phyloP scores from a whole-genome alignment of 1,140 invertebrate genomes.

The Augochlora pura region DNA sequence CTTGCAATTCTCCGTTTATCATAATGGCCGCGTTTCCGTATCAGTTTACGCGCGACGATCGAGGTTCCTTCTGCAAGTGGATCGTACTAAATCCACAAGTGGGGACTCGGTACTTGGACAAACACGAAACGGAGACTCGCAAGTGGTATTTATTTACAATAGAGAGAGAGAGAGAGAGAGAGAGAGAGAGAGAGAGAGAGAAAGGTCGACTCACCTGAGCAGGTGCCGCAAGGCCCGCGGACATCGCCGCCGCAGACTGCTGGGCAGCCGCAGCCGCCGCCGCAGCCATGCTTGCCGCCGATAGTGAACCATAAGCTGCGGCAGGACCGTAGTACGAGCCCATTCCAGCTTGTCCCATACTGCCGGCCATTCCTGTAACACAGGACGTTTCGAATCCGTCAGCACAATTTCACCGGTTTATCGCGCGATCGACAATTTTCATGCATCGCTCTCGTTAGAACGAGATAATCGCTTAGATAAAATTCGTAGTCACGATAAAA shows the following conservation, averaged over 20 bases:
- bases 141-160: slow-evolving; percentile 19
- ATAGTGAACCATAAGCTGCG: slow-evolving; percentile 84
- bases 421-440: not conserved
- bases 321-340: slow-evolving; percentile 83
- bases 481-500: too few species aligned
- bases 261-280: slow-evolving; percentile 83
- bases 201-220: slow-evolving; percentile 80
- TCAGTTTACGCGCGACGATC: too few species aligned
- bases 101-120: not conserved
- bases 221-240: slow-evolving; percentile 81
- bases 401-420: not conserved
- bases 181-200: too few species aligned
- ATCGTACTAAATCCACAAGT: too few species aligned
- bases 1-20: too few species aligned
- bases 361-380: slow-evolving; percentile 82
- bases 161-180: too few species aligned
- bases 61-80: too few species aligned
- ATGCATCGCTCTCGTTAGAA: too few species aligned
- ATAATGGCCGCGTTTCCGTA: too few species aligned
- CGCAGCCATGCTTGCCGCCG: slow-evolving; percentile 84
- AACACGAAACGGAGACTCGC: not conserved
- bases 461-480: too few species aligned
- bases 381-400: not conserved
- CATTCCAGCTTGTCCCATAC: slow-evolving; percentile 83
- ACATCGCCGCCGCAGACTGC: slow-evolving; percentile 83